Evolutionary conservation across 2,113 vertebrate species (phyloP), one percentile per base, ranked within the genome.

Genomic region (Odobenus rosmarus): DNA sequence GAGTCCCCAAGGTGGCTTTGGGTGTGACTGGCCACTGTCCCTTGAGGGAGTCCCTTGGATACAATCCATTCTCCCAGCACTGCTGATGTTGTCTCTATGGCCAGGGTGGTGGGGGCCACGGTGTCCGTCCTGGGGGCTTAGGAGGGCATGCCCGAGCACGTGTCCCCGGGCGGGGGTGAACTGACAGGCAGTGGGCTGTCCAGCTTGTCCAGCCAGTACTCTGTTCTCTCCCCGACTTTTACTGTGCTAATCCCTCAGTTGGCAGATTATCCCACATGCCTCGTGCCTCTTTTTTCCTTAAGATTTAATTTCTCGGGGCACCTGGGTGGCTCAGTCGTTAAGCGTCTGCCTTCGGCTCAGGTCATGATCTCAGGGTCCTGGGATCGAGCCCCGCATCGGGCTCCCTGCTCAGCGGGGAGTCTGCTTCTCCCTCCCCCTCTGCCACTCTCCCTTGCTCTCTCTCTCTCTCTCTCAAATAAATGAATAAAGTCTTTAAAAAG

Each of bases 111-210:
- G 3, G 39, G 64, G 55, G 64, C 36, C 42, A 8, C 55, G 21
- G 62, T 6, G 23, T 26, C 13, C 33, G 11, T 39, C 36, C 4
- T 0, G 4, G 72, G 24, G 14, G 7, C 36, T 61, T 9, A 7
- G 0, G 62, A 33, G 71, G 42, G 28, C 14, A 0, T 0, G 61
- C 7, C 33, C 0, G 59, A n/a, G 53, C 28, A 0, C 0, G 1
- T 18, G 26, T 42, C 33, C 53, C 16, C 7, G 7, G 53, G 36
- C 7, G 18, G 24, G 39, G 15, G 13, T 3, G 4, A 12, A 23
- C 33, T 12, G n/a, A 28, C 24, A 16, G 39, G 33, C 36, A 10
- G 10, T 0, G 15, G 53, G 13, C 39, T 57, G 23, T 59, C 72
- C 46, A 5, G 55, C 39, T 42, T 2, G 8, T 36, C 33, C 14